Evolutionary conservation across 1,140 invertebrate species (phyloP), one percentile per base, ranked within the genome.

Genomic region (Leguminivora glycinivorella): DNA sequence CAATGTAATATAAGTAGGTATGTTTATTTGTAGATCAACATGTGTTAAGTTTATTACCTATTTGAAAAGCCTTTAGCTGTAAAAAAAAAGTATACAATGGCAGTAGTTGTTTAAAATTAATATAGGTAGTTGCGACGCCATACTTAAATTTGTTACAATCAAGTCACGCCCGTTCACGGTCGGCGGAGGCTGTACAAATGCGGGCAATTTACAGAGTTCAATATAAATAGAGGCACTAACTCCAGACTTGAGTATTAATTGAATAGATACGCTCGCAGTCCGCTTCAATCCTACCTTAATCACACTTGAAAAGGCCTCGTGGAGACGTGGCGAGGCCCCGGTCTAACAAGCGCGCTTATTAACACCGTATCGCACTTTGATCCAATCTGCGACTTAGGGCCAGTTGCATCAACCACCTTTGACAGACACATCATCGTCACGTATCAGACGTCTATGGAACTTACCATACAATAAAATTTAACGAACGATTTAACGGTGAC

Each of bases 261-360:
- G 84, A 87, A 90, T 90, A 88, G 88, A 88, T 90, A 88, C 83
- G 81, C 84, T 81, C 79, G 77, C 78, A 82, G 77, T 75, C 83
- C 79, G 84, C 82, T 82, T 85, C 85, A 87, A 85, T 85, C 81
- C 75, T 66, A 80, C 82, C 83, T 85, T 89, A 87, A 88, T 89
- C 84, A 83, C 80, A 81, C 81, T 85, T 85, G 82, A 90, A 88
- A 90, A 87, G 86, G 79, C 80, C 80, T 77, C 73, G 82, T 82
- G 76, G 77, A 70, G 34, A 19, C 58, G 9, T 17, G 60, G 40
- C 75, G 81, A 80, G 22, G 74, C 80, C 81, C 78, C 73, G 76
- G 75, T 80, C 60, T 77, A 78, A 79, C 78, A 79, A 78, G 75
- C 72, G 75, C 70, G 67, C 71, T 74, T 82, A 84, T 82, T 85